These are phyloP conservation scores for Ichneumon xanthorius DNA, from an alignment of 2,888 invertebrate genomes.

Conservation along the genomic window DNA sequence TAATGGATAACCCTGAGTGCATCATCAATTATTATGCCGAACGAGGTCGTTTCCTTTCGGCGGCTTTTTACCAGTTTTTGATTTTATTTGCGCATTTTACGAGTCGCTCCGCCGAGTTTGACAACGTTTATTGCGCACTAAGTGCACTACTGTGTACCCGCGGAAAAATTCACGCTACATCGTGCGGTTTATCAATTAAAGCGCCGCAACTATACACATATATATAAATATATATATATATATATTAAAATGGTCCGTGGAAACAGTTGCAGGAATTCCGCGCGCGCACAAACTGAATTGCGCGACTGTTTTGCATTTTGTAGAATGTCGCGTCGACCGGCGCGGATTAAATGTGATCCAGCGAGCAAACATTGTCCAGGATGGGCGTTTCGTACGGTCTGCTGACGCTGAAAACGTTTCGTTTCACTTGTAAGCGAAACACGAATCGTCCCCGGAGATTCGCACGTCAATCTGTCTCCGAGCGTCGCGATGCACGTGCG, in stretches of 20 bases:
- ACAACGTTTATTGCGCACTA: background rate
- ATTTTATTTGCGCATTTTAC: background rate
- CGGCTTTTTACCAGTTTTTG: background rate
- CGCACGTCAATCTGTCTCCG: background rate
- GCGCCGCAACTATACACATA: no score
- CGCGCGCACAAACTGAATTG: background rate
- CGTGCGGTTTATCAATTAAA: background rate
- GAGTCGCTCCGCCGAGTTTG: background rate
- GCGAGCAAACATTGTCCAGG: background rate
- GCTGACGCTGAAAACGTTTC: background rate
- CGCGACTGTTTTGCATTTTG: background rate
- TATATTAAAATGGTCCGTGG: background rate
- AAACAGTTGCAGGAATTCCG: background rate
- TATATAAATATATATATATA: background rate
- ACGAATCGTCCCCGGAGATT: background rate
- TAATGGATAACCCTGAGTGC: background rate
- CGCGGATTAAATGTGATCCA: no score
- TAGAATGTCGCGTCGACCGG: background rate
- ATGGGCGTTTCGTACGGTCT: background rate
- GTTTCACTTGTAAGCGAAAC: slow-evolving; percentile 6
- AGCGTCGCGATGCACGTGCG: background rate
- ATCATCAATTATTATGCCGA: background rate
- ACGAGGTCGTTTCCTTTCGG: background rate
- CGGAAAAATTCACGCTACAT: background rate
- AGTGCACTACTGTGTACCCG: background rate